Evolutionary conservation across 2,888 invertebrate genomes (phyloP).

Genomic region (Dynastes grantii): DNA sequence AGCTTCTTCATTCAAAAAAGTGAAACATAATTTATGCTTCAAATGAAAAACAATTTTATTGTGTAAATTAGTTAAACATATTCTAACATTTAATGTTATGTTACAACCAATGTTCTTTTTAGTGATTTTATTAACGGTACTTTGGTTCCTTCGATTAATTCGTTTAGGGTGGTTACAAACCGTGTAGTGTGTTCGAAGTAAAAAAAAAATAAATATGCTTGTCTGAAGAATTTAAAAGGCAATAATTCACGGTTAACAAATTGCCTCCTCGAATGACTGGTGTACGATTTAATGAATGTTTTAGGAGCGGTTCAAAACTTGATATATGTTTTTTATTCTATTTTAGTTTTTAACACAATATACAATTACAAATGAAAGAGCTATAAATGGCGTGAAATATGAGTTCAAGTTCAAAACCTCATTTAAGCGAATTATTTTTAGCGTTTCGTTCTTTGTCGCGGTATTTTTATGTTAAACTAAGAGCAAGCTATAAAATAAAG

Average conservation of each 20-base stretch:
- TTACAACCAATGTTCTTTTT: not conserved
- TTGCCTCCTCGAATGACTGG: constrained; percentile 6
- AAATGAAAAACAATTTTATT: no score
- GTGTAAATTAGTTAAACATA: no score
- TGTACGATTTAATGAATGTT: constrained; percentile 27
- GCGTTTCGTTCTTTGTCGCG: not conserved
- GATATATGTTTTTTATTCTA: constrained; percentile 9
- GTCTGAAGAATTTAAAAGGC: constrained; percentile 37
- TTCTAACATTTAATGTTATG: no score
- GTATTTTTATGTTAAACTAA: not conserved
- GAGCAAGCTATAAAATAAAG: not conserved
- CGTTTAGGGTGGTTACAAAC: constrained; percentile 14
- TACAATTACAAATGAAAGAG: not conserved
- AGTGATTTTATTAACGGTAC: constrained; percentile 12
- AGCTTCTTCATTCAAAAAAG: no score
- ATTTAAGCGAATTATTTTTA: constrained; percentile 10
- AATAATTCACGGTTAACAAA: constrained; percentile 29
- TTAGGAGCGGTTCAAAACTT: constrained; percentile 15
- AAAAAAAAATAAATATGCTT: constrained; percentile 28
- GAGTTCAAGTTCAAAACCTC: constrained; percentile 6
- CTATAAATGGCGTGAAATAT: constrained; percentile 13
- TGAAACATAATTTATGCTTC: no score
- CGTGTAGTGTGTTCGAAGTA: constrained; percentile 1
- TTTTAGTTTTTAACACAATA: constrained; percentile 9
- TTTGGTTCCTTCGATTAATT: constrained; percentile 7